phyloP scores from a whole-genome alignment of 2,888 invertebrate species.

The Toxonevra muliebris region DNA sequence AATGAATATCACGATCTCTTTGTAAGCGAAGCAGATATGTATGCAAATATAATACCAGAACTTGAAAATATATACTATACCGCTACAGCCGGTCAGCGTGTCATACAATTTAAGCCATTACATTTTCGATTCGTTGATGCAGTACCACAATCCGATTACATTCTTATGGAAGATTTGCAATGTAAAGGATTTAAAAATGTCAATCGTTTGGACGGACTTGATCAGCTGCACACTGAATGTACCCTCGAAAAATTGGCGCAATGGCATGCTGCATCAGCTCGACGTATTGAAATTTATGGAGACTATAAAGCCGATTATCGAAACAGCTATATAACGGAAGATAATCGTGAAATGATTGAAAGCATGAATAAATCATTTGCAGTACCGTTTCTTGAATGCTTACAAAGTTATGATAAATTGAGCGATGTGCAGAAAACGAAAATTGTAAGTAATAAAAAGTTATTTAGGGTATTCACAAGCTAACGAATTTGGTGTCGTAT shows the following conservation, averaged over 20 bases:
- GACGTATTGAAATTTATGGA: constrained; percentile 44
- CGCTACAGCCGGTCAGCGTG: constrained; percentile 22
- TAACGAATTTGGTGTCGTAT: no score
- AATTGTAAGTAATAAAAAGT: constrained; percentile 43
- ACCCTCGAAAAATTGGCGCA: constrained; percentile 54
- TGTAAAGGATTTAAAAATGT: constrained; percentile 41
- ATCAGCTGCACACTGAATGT: constrained; percentile 49
- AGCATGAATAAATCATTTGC: constrained; percentile 27
- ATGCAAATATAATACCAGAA: constrained; percentile 42
- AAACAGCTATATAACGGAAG: constrained; percentile 35
- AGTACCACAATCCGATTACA: constrained; percentile 27
- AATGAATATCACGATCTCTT: constrained; percentile 37
- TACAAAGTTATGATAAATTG: constrained; percentile 37
- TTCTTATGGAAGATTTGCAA: constrained; percentile 53
- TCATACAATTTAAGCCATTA: constrained; percentile 39
- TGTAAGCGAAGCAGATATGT: constrained; percentile 48
- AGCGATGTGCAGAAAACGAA: constrained; percentile 43
- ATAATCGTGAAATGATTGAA: constrained; percentile 20
- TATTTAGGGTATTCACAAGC: no score
- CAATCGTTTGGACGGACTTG: constrained; percentile 50
- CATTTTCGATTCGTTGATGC: constrained; percentile 27
- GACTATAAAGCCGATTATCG: constrained; percentile 38
- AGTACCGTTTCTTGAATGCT: neutral
- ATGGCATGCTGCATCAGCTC: constrained; percentile 58
- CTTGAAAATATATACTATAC: constrained; percentile 44